Evolutionary conservation across 1,140 invertebrate genomes (phyloP).

Genomic region (Chrysoperla carnea): DNA sequence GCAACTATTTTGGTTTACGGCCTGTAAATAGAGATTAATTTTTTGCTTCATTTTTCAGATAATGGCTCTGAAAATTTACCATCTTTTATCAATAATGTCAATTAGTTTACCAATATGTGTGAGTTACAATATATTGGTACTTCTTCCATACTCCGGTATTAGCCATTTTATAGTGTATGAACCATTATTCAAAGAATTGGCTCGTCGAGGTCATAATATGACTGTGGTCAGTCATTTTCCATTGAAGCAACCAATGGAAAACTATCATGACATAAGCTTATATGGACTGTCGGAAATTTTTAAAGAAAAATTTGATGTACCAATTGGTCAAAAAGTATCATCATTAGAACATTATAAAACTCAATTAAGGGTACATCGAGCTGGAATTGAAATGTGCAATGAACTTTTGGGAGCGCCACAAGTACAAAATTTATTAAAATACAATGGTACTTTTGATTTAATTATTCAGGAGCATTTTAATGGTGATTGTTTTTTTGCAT

Average conservation of each 20-base stretch:
- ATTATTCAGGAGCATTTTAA: slow-evolving; percentile 10
- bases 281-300: slow-evolving; percentile 15
- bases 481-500: slow-evolving; percentile 12
- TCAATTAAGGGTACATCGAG: neutral
- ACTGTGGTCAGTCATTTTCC: slow-evolving; percentile 20
- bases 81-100: too few species aligned
- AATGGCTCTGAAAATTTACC: too few species aligned
- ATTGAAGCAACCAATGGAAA: slow-evolving; percentile 10
- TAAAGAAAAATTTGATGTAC: slow-evolving; percentile 3
- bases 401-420: slow-evolving; percentile 3
- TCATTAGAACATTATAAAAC: neutral
- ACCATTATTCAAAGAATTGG: slow-evolving; percentile 24
- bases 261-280: slow-evolving; percentile 30
- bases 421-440: slow-evolving; percentile 7
- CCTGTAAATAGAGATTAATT: too few species aligned
- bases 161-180: slow-evolving; percentile 56
- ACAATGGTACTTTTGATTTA: slow-evolving; percentile 9
- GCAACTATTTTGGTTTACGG: too few species aligned
- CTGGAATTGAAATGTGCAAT: slow-evolving; percentile 8
- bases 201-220: slow-evolving; percentile 20
- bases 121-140: slow-evolving; percentile 30
- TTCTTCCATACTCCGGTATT: slow-evolving; percentile 47
- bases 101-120: too few species aligned
- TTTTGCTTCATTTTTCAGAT: too few species aligned
- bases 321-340: slow-evolving; percentile 16